Evolutionary conservation across 2,797 vertebrate species (phyloP), one percentile per base, ranked within the genome.

Genomic region (Salmo trutta): DNA sequence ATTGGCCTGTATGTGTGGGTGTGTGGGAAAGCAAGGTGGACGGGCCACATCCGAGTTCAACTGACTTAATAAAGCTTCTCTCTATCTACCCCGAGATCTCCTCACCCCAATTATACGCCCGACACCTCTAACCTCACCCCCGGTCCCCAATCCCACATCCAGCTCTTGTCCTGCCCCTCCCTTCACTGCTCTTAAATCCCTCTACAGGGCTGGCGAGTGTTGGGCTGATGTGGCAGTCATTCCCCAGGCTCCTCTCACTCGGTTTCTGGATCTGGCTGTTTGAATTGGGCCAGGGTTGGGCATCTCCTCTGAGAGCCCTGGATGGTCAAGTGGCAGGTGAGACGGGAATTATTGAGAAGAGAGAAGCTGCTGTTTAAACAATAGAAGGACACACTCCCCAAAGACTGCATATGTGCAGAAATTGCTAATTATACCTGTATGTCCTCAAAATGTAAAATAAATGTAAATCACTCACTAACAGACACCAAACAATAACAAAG

Each of bases 61-160:
- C 86, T 54, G 88, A 91, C 93, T 93, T 92, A 92, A 93, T 92
- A 93, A 94, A 92, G 87, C 90, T 88, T 82, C 79, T 79, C 80
- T 88, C 85, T 82, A 91, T 92, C 90, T 90, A 89, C 89, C 85
- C 87, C 75, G 87, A 89, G 89, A 93, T 92, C 91, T 90, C 84
- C 91, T 94, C 92, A 93, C 91, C 92, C 91, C 93, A 94, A 95
- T 95, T 94, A 94, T 90, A 91, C 81, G 79, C 65, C 87, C 85
- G 90, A 90, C 91, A 92, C 89, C 89, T 88, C 90, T 56, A 84
- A 79, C 84, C 83, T 83, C 85, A 84, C 83, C 85, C 80, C 75
- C 78, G 15, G 68, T 75, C 85, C 79, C 82, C 75, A 81, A 83
- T 81, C 84, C 81, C 86, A 77, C 78, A 73, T 36, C 8, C 67